Percentiles rank a stretch among this genome's conserved stretches.
Evolutionary conservation across 1,140 invertebrate species (phyloP).

Genomic region (Megalonaias nervosa): DNA sequence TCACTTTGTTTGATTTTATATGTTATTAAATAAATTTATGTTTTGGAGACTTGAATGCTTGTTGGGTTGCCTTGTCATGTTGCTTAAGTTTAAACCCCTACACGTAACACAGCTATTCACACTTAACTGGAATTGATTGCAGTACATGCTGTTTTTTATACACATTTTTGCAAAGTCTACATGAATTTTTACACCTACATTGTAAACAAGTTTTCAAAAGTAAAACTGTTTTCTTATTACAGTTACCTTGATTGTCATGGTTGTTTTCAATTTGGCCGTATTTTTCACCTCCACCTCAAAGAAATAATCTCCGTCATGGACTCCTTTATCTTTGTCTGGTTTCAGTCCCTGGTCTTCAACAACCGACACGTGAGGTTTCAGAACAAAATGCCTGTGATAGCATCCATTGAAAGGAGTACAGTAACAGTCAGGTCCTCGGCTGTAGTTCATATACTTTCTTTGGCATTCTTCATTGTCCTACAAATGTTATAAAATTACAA

Average conservation of each 20-base stretch:
- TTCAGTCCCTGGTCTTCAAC: too few relatives aligned
- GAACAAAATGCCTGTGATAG: conserved; percentile 15
- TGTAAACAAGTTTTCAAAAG: neutral
- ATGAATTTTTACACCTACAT: neutral
- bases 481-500: neutral
- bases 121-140: too few relatives aligned
- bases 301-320: conserved; percentile 13
- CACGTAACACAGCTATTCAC: conserved; percentile 19
- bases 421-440: conserved; percentile 23
- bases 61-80: too few relatives aligned
- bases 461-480: conserved; percentile 9
- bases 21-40: too few relatives aligned
- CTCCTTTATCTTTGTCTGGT: neutral
- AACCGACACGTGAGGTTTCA: too few relatives aligned
- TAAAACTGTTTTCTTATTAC: neutral
- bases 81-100: too few relatives aligned
- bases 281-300: conserved; percentile 2
- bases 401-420: conserved; percentile 28
- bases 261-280: neutral
- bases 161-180: too few relatives aligned
- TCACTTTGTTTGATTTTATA: too few relatives aligned
- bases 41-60: too few relatives aligned
- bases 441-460: neutral
- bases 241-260: conserved; percentile 3
- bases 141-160: conserved; percentile 5